Percentiles rank a stretch among this genome's conserved stretches.
phyloP scores from a whole-genome alignment of 2,797 vertebrate species.

The Taenioides sp. region DNA sequence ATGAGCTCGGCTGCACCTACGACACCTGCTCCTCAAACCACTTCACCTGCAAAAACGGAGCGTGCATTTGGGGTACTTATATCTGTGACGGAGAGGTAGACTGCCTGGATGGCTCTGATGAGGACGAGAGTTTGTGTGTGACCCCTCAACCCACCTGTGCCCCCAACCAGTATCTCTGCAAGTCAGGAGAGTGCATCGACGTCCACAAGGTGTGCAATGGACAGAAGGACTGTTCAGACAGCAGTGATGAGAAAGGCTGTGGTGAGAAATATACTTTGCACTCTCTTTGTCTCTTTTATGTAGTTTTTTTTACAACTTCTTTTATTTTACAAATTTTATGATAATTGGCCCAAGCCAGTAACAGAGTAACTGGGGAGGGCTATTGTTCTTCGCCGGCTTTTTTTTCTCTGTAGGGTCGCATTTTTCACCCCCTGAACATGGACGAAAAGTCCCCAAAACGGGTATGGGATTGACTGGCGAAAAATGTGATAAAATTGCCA shows the following conservation, averaged over 20 bases:
- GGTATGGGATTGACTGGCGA: too few species aligned
- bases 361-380: too few species aligned
- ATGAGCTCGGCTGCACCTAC: slow-evolving; percentile 86
- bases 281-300: not conserved
- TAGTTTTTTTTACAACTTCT: not conserved
- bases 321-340: not conserved
- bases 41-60: slow-evolving; percentile 92
- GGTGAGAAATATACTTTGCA: slow-evolving; percentile 70
- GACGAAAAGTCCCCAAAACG: too few species aligned
- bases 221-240: slow-evolving; percentile 85
- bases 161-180: slow-evolving; percentile 86
- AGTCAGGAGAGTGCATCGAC: slow-evolving; percentile 87
- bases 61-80: slow-evolving; percentile 78
- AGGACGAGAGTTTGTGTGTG: slow-evolving; percentile 82
- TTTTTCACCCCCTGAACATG: too few species aligned
- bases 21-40: slow-evolving; percentile 79
- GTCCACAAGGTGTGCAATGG: slow-evolving; percentile 84
- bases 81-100: slow-evolving; percentile 86
- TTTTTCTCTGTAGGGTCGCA: too few species aligned
- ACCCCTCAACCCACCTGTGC: slow-evolving; percentile 85
- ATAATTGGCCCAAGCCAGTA: too few species aligned
- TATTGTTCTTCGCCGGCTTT: too few species aligned
- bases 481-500: too few species aligned
- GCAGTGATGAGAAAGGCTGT: slow-evolving; percentile 92
- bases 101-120: slow-evolving; percentile 89